These are phyloP conservation scores for Mellilla xanthometata DNA, from an alignment of 2,888 invertebrate species.

Conservation along the genomic window DNA sequence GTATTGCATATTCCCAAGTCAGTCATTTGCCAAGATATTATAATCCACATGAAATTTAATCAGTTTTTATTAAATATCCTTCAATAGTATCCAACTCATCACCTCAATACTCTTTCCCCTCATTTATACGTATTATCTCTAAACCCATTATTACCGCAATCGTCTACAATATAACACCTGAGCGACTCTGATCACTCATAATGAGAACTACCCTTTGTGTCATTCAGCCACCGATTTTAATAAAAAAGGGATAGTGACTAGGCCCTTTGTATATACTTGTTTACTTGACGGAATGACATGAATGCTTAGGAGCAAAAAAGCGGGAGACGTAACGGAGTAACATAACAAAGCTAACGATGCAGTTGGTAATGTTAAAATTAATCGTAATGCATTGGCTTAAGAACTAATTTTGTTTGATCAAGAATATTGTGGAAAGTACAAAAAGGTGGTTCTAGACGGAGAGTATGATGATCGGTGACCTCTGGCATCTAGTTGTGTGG, in stretches of 20 bases:
- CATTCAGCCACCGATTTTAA: constrained; percentile 74
- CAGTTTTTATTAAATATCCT: too few species aligned
- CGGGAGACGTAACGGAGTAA: constrained; percentile 50
- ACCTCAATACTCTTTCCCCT: constrained; percentile 32
- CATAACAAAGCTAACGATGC: constrained; percentile 38
- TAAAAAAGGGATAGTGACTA: constrained; percentile 73
- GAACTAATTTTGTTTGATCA: constrained; percentile 33
- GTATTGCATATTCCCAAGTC: too few species aligned
- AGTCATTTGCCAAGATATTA: too few species aligned
- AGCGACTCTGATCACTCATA: constrained; percentile 69
- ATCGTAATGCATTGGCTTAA: constrained; percentile 34
- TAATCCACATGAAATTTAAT: too few species aligned
- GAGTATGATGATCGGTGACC: constrained; percentile 70
- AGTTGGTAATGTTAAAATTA: constrained; percentile 34
- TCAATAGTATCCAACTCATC: constrained; percentile 2
- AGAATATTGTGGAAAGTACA: constrained; percentile 21
- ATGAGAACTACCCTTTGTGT: constrained; percentile 71
- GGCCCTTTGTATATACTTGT: constrained; percentile 67
- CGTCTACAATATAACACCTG: constrained; percentile 75
- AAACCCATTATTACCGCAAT: constrained; percentile 62
- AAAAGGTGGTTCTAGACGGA: constrained; percentile 38
- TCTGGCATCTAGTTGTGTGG: constrained; percentile 70
- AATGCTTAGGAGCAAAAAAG: constrained; percentile 71
- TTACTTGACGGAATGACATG: constrained; percentile 72
- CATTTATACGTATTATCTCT: constrained; percentile 46